Percentiles rank a stretch among this genome's conserved stretches.
Conservation (phyloP, 2,888 invertebrate species). For the Zygogramma bicolorata region DNA sequence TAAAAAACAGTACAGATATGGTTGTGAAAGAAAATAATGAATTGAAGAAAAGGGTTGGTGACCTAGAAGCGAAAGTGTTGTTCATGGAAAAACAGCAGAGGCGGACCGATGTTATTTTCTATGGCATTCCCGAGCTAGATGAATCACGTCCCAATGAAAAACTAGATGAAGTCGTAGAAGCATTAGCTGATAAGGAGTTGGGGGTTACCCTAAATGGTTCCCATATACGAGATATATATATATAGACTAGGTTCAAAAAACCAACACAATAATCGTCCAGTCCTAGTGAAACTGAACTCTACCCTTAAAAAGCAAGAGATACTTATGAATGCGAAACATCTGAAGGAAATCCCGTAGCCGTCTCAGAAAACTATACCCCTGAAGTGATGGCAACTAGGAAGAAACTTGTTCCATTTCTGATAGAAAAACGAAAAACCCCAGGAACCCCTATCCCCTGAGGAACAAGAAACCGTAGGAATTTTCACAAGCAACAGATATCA, state of each 20-base stretch:
- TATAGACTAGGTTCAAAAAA: too few relatives aligned
- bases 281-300: background rate
- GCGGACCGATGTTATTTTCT: background rate
- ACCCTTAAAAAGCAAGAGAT: background rate
- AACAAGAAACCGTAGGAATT: background rate
- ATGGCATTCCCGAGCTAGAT: background rate
- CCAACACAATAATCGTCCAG: background rate
- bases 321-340: background rate
- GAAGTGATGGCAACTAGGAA: background rate
- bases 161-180: background rate
- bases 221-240: too few relatives aligned
- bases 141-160: background rate
- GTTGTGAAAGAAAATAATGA: background rate
- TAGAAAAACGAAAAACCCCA: background rate
- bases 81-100: background rate
- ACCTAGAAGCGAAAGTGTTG: background rate
- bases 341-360: background rate
- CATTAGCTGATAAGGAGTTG: background rate
- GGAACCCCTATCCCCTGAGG: background rate
- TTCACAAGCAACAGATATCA: background rate
- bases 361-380: background rate
- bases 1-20: background rate
- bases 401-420: background rate
- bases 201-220: background rate
- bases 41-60: background rate